Evolutionary conservation across 2,888 invertebrate genomes (phyloP).

Genomic region (Teinopalpus imperialis): DNA sequence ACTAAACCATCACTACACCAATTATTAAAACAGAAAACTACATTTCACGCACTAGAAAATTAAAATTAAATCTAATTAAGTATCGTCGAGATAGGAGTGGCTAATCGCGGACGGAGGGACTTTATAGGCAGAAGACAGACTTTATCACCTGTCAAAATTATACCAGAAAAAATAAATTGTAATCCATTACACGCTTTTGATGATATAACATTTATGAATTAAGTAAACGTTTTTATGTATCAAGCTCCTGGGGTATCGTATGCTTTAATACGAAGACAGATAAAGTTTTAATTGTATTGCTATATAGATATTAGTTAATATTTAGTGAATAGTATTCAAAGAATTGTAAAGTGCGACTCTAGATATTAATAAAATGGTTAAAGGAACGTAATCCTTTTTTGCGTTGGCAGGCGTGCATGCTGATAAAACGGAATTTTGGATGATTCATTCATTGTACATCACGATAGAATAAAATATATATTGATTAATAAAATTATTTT

Average conservation of each 20-base stretch:
- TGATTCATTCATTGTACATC: slow-evolving; percentile 53
- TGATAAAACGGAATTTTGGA: slow-evolving; percentile 57
- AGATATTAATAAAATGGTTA: neutral
- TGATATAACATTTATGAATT: neutral
- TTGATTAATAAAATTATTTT: no score
- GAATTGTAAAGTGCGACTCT: no score
- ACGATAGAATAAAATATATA: slow-evolving; percentile 28
- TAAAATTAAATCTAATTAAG: slow-evolving; percentile 48
- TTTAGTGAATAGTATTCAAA: no score
- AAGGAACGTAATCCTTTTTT: slow-evolving; percentile 31
- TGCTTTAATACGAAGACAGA: no score
- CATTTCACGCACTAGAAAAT: slow-evolving; percentile 52
- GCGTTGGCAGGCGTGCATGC: slow-evolving; percentile 32
- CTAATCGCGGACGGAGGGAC: slow-evolving; percentile 68
- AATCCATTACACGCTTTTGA: slow-evolving; percentile 34
- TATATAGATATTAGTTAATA: no score
- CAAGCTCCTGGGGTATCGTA: no score
- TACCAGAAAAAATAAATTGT: slow-evolving; percentile 29
- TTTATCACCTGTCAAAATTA: slow-evolving; percentile 58
- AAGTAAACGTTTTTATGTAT: no score
- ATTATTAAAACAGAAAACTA: slow-evolving; percentile 42
- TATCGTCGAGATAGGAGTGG: slow-evolving; percentile 67
- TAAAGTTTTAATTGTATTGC: no score
- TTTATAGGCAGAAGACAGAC: slow-evolving; percentile 34
- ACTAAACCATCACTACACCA: slow-evolving; percentile 50